Conservation (phyloP, 2,113 vertebrate genomes). For the Dendrocopos noguchii region DNA sequence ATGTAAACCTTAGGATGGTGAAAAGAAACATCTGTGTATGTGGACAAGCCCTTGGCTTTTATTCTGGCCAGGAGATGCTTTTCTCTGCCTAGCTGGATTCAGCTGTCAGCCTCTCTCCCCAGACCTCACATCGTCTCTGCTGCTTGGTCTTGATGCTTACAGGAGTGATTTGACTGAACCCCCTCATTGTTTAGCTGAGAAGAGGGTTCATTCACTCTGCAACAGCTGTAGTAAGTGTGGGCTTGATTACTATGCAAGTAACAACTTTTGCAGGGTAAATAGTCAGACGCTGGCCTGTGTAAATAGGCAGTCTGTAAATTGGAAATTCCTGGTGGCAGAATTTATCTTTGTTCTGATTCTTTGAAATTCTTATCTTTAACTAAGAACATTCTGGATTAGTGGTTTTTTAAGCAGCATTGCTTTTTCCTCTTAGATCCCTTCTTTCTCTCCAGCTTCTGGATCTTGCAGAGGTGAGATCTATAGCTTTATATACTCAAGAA, state of each 20-base stretch:
- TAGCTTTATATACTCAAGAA: neutral
- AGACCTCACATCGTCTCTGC: neutral
- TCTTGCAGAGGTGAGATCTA: neutral
- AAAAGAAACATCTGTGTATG: neutral
- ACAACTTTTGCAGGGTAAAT: conserved; percentile 55
- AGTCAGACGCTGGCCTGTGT: conserved; percentile 3
- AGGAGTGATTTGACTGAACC: neutral
- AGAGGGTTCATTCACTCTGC: conserved; percentile 50
- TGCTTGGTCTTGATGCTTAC: neutral
- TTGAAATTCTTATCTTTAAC: conserved; percentile 1
- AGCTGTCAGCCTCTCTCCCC: neutral
- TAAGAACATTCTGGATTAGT: neutral
- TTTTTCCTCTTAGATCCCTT: neutral
- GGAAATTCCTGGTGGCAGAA: neutral
- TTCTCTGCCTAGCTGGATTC: neutral
- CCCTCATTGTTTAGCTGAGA: conserved; percentile 22
- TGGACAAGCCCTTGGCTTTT: neutral
- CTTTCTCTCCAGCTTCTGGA: neutral
- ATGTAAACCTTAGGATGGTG: neutral
- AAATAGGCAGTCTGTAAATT: conserved; percentile 36
- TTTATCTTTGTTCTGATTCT: conserved; percentile 5
- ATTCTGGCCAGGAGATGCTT: neutral
- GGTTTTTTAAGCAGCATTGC: neutral
- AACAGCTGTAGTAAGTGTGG: conserved; percentile 43
- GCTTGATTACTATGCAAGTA: conserved; percentile 67